Evolutionary conservation across 2,888 invertebrate species (phyloP).

Genomic region (Amphipyra tragopoginis): DNA sequence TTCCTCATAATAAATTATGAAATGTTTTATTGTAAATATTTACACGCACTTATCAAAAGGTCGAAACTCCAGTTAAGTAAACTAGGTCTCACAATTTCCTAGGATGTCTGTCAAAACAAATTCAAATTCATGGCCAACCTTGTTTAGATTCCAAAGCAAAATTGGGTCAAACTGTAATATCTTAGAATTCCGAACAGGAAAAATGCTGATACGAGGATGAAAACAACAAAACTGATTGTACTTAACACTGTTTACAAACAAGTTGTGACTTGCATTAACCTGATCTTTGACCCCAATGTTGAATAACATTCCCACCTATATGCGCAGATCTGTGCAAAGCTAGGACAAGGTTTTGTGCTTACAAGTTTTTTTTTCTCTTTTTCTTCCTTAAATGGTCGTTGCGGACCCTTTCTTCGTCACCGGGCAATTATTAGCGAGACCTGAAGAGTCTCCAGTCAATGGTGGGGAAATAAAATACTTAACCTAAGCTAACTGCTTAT

Average conservation of each 20-base stretch:
- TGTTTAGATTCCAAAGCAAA: background rate
- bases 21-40: constrained; percentile 2
- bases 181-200: constrained; percentile 10
- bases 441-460: too few species aligned
- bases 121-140: constrained; percentile 8
- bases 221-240: constrained; percentile 13
- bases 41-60: background rate
- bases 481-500: too few species aligned
- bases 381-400: too few species aligned
- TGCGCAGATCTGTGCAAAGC: too few species aligned
- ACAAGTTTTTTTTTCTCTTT: too few species aligned
- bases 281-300: constrained; percentile 15
- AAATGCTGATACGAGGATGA: background rate
- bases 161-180: constrained; percentile 23
- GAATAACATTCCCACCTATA: background rate
- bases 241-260: constrained; percentile 13
- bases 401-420: too few species aligned
- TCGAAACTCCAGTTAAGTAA: background rate
- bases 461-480: too few species aligned
- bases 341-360: too few species aligned
- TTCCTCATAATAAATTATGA: background rate
- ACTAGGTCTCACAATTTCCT: constrained; percentile 1
- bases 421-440: too few species aligned
- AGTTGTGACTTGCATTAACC: constrained; percentile 10
- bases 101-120: constrained; percentile 16